These are phyloP conservation scores for Cottus gobio DNA, from an alignment of 2,113 vertebrate genomes.

Conservation along the genomic window DNA sequence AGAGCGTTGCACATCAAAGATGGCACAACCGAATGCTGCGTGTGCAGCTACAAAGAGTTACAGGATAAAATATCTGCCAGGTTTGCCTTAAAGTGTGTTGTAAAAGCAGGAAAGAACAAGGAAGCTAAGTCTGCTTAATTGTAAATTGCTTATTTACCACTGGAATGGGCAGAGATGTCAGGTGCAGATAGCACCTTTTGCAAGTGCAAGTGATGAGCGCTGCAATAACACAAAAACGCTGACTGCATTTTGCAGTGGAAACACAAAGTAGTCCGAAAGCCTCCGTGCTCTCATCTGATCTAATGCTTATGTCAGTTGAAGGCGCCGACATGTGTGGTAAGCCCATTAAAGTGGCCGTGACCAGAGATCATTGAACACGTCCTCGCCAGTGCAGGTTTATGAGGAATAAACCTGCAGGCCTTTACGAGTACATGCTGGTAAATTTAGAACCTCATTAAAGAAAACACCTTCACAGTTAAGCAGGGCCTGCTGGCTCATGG, in stretches of 20 bases:
- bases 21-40: too few species aligned
- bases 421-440: slow-evolving; percentile 48
- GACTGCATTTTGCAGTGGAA: slow-evolving; percentile 13
- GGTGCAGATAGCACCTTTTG: neutral
- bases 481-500: neutral
- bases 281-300: slow-evolving; percentile 5
- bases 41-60: neutral
- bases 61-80: neutral
- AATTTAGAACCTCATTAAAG: slow-evolving; percentile 53
- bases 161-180: neutral
- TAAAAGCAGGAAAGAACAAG: neutral
- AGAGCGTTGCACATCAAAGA: neutral
- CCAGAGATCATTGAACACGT: slow-evolving; percentile 43
- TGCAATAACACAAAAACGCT: neutral
- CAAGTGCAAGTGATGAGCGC: neutral
- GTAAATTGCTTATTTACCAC: neutral
- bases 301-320: slow-evolving; percentile 21
- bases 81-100: neutral
- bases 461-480: slow-evolving; percentile 26
- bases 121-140: neutral
- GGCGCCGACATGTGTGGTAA: slow-evolving; percentile 30
- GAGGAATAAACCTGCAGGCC: slow-evolving; percentile 46
- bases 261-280: slow-evolving; percentile 5
- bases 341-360: slow-evolving; percentile 44
- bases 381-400: slow-evolving; percentile 51